These are phyloP conservation scores for Tamandua tetradactyla DNA, from an alignment of 2,797 vertebrate genomes.

Conservation along the genomic window DNA sequence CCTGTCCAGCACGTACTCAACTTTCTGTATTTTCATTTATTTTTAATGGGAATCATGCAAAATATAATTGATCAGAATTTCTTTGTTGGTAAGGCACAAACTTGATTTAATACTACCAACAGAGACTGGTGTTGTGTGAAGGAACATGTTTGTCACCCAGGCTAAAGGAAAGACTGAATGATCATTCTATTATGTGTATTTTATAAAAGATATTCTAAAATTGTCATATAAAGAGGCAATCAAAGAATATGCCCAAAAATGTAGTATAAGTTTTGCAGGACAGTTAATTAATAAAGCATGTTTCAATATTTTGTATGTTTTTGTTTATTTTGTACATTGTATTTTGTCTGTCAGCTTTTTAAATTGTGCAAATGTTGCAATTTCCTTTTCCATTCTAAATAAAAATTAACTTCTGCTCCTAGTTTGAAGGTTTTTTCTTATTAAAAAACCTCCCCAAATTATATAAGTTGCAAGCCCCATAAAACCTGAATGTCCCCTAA, in stretches of 20 bases:
- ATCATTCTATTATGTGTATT: neutral
- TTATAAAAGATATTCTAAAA: neutral
- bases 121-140: neutral
- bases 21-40: neutral
- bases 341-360: neutral
- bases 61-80: neutral
- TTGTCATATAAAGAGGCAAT: neutral
- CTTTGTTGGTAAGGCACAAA: neutral
- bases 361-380: neutral
- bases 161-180: neutral
- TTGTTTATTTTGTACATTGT: too few relatives aligned
- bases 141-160: neutral
- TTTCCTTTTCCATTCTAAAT: neutral
- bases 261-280: neutral
- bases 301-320: constrained; percentile 50
- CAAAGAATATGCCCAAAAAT: neutral
- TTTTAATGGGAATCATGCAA: neutral
- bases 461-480: neutral
- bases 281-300: neutral
- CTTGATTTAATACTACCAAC: neutral
- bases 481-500: neutral
- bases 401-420: neutral
- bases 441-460: neutral
- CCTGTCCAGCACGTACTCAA: neutral
- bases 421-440: neutral